Base-by-base conservation (phyloP, 2,113 vertebrate genomes). In the Bothrops jararaca region DNA sequence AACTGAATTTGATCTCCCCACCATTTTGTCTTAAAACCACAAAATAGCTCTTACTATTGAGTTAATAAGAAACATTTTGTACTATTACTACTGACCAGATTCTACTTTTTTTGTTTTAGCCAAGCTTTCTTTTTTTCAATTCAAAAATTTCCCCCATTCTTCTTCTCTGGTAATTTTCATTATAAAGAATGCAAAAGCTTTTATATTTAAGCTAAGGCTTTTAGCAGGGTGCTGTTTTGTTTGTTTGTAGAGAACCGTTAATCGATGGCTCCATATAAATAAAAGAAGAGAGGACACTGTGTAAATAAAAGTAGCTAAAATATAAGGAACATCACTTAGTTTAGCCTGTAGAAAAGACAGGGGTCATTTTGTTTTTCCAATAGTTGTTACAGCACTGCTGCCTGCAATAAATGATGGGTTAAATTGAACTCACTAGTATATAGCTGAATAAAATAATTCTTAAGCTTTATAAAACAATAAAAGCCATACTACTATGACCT, bases 341-440 rank as follows among this genome's bases (percentile, higher is more conserved):
- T 92, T 93, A 91, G 93, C 92, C 29, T 87, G 88, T 94, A 86
- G 18, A 0, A 0, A 69, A 24, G 26, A 22, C 0, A 0, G 45
- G 87, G 93, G 90, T 94, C 60, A 48, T n/a, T 52, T 93, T 93
- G 93, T 95, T 90, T 89, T 88, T 93, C 92, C 89, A 91, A 4
- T 34, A 20, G 74, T 57, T 9, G 29, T 69, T 88, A 87, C 0
- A 58, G 48, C 42, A 94, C 94, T 86, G 52, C 89, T 85, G 87
- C 89, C 93, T 89, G 93, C 92, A 91, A 89, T 96, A 96, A 95
- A 95, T 91, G 93, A 58, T 53, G n/a, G 20, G 45, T 48, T n/a
- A 93, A 54, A 90, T 91, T 80, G 89, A 93, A 92, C 95, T 96
- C 91, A 94, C 95, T 94, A 95, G 95, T 95, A 92, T 96, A 95